phyloP scores from a whole-genome alignment of 2,113 vertebrate genomes.

The Bothrops jararaca region DNA sequence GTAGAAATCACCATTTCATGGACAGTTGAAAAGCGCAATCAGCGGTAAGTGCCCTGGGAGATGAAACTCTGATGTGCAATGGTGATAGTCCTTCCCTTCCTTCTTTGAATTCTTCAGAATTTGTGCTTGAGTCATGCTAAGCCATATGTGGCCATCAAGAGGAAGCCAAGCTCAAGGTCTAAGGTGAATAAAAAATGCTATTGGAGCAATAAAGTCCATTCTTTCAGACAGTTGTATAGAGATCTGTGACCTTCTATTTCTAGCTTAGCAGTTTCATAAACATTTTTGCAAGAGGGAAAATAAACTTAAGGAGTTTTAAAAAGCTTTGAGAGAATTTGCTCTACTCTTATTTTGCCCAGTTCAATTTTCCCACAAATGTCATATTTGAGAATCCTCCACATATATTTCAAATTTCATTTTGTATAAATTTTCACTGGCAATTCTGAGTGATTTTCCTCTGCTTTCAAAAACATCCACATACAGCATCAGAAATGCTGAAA shows the following conservation, averaged over 20 bases:
- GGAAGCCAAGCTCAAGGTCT: neutral
- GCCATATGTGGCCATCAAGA: neutral
- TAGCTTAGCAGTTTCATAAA: neutral
- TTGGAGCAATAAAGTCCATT: neutral
- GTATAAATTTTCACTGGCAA: neutral
- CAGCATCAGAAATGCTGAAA: neutral
- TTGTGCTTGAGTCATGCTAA: neutral
- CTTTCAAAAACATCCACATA: conserved; percentile 4
- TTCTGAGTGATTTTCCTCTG: neutral
- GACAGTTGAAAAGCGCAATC: neutral
- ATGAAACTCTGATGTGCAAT: neutral
- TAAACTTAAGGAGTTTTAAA: neutral
- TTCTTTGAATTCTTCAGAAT: neutral
- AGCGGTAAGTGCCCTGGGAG: neutral
- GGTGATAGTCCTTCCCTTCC: neutral
- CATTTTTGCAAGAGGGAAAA: neutral
- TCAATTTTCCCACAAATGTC: neutral
- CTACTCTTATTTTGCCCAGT: neutral
- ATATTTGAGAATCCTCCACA: neutral
- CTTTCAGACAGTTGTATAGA: neutral
- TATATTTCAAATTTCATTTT: neutral
- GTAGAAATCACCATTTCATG: neutral
- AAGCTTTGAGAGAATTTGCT: neutral
- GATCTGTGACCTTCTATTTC: neutral
- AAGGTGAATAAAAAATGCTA: neutral